phyloP scores from a whole-genome alignment of 2,888 invertebrate species.

The Timandra comae region DNA sequence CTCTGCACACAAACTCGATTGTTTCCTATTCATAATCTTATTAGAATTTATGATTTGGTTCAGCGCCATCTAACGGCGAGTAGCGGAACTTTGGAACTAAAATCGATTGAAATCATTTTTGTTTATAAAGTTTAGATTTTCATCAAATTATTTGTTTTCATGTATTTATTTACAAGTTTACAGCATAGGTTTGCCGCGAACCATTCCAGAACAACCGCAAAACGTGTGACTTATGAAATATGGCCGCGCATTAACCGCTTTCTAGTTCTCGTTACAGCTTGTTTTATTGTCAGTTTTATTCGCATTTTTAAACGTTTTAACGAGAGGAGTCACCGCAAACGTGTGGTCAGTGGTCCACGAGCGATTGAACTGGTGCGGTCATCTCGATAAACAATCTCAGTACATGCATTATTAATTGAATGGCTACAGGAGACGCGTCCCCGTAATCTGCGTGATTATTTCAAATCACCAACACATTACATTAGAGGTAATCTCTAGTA shows the following conservation, averaged over 20 bases:
- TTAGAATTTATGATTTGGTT: constrained; percentile 7
- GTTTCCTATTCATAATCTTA: not conserved
- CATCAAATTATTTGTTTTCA: too few relatives aligned
- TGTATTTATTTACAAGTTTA: too few relatives aligned
- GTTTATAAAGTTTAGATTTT: too few relatives aligned
- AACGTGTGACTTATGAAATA: constrained; percentile 3
- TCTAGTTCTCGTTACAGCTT: constrained; percentile 48
- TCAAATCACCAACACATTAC: constrained; percentile 71
- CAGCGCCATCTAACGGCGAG: constrained; percentile 60
- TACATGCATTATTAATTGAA: constrained; percentile 54
- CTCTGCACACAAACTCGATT: constrained; percentile 21
- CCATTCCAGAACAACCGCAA: too few relatives aligned
- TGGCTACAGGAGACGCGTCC: constrained; percentile 42
- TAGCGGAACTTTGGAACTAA: constrained; percentile 40
- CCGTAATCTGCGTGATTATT: constrained; percentile 70
- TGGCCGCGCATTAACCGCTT: constrained; percentile 19
- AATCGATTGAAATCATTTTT: constrained; percentile 44
- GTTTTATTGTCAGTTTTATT: constrained; percentile 49
- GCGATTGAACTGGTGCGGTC: constrained; percentile 20
- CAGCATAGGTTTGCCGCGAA: too few relatives aligned
- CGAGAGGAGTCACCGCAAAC: constrained; percentile 27
- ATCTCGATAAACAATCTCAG: constrained; percentile 11
- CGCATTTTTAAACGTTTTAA: constrained; percentile 34
- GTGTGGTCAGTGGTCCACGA: constrained; percentile 24
- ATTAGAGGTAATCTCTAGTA: constrained; percentile 69